phyloP scores from a whole-genome alignment of 2,113 vertebrate species.

The Hippocampus guttulatus region DNA sequence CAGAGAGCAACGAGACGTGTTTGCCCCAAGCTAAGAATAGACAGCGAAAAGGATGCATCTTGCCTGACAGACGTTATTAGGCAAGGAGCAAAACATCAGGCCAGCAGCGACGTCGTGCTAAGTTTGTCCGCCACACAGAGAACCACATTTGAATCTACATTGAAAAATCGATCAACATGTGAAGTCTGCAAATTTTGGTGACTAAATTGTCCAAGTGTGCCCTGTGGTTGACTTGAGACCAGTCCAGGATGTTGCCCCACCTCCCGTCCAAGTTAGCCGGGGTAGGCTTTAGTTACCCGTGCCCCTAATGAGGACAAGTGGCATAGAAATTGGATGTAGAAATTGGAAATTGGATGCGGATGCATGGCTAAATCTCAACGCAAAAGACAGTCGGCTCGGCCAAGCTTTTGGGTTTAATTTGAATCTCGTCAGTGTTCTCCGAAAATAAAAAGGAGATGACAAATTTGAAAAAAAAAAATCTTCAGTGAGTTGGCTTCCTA shows the following conservation, averaged over 20 bases:
- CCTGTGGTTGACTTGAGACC: neutral
- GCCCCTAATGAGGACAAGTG: neutral
- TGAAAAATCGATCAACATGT: neutral
- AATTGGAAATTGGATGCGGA: no score
- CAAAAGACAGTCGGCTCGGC: constrained; percentile 33
- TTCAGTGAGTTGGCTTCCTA: neutral
- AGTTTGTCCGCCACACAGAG: neutral
- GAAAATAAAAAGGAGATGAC: neutral
- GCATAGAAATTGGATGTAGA: neutral
- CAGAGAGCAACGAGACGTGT: constrained; percentile 20
- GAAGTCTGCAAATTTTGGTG: constrained; percentile 10
- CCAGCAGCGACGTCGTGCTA: no score
- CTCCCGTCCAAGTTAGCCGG: neutral
- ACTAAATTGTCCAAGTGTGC: neutral
- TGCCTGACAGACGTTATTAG: neutral
- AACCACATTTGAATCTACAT: neutral
- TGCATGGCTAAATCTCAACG: constrained; percentile 34
- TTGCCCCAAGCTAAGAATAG: constrained; percentile 40
- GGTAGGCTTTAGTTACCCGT: neutral
- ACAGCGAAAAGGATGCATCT: constrained; percentile 10
- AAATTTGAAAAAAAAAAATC: constrained; percentile 15
- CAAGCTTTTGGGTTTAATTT: constrained; percentile 25
- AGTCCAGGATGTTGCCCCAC: neutral
- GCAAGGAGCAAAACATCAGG: neutral
- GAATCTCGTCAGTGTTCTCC: neutral